Conservation (phyloP, 2,888 invertebrate species). For the Oxycera nigricornis region DNA sequence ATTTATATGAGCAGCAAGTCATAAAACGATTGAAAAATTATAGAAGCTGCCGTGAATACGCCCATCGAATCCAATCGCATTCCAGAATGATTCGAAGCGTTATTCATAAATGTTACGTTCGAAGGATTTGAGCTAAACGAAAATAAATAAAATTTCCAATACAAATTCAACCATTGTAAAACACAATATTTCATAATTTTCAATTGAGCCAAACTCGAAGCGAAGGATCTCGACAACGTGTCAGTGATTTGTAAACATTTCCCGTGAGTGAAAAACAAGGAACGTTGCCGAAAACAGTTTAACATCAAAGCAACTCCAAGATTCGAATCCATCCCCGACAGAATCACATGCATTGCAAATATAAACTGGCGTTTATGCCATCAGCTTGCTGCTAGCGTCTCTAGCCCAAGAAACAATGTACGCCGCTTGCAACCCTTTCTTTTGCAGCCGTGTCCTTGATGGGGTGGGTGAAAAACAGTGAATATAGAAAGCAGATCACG, state of each 20-base stretch:
- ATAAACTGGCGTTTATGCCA: neutral
- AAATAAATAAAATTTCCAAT: too few relatives aligned
- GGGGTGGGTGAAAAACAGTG: neutral
- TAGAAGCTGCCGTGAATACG: too few relatives aligned
- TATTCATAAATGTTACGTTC: too few relatives aligned
- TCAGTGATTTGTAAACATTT: neutral
- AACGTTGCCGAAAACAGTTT: neutral
- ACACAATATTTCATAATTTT: too few relatives aligned
- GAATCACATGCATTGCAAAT: neutral
- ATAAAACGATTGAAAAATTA: too few relatives aligned
- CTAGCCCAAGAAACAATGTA: neutral
- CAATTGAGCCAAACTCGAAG: neutral
- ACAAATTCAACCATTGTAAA: too few relatives aligned
- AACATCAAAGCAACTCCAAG: neutral
- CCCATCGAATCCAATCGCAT: too few relatives aligned
- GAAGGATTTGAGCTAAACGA: too few relatives aligned
- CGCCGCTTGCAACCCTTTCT: neutral
- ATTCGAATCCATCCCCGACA: neutral
- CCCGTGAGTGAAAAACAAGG: neutral
- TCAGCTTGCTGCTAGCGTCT: neutral
- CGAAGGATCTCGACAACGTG: neutral
- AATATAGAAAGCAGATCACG: slow-evolving; percentile 15
- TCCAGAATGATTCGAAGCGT: too few relatives aligned
- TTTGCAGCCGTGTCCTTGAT: neutral
- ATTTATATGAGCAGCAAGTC: too few relatives aligned